Conservation (phyloP, 2,113 vertebrate species). For the Urocolius indicus region DNA sequence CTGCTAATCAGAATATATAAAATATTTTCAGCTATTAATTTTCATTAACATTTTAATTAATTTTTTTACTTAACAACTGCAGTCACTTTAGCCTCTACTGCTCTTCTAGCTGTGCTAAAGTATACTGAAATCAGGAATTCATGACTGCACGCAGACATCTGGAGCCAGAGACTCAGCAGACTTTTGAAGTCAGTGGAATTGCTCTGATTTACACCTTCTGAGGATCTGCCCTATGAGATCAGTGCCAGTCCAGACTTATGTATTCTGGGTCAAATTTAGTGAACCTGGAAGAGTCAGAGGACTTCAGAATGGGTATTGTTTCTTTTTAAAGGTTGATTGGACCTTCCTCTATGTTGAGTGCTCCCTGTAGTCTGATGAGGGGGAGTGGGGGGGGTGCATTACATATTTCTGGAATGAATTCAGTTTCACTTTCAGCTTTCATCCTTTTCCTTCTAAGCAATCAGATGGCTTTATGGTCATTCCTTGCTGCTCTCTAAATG, state of each 20-base stretch:
- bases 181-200: slow-evolving; percentile 21
- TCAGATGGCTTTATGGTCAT: slow-evolving; percentile 35
- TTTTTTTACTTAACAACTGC: not conserved
- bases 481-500: slow-evolving; percentile 46
- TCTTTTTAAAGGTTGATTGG: slow-evolving; percentile 1
- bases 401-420: slow-evolving; percentile 32
- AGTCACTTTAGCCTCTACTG: not conserved
- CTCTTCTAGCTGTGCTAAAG: not conserved
- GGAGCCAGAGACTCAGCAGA: not conserved
- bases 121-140: not conserved
- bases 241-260: not conserved
- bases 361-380: slow-evolving; percentile 5
- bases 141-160: not conserved
- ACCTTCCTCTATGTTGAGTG: not conserved
- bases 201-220: slow-evolving; percentile 45
- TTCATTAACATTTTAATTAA: not conserved
- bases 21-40: slow-evolving; percentile 21
- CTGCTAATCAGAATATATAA: slow-evolving; percentile 9
- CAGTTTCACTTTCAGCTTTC: slow-evolving; percentile 29
- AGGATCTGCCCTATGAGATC: slow-evolving; percentile 31
- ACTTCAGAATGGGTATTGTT: not conserved
- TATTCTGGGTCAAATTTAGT: slow-evolving; percentile 10
- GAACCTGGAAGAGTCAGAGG: slow-evolving; percentile 18
- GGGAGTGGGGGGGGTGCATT: not conserved
- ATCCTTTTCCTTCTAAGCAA: slow-evolving; percentile 44